Evolutionary conservation across 2,113 vertebrate species (phyloP), one percentile per base, ranked within the genome.

Genomic region (Maccullochella peelii): DNA sequence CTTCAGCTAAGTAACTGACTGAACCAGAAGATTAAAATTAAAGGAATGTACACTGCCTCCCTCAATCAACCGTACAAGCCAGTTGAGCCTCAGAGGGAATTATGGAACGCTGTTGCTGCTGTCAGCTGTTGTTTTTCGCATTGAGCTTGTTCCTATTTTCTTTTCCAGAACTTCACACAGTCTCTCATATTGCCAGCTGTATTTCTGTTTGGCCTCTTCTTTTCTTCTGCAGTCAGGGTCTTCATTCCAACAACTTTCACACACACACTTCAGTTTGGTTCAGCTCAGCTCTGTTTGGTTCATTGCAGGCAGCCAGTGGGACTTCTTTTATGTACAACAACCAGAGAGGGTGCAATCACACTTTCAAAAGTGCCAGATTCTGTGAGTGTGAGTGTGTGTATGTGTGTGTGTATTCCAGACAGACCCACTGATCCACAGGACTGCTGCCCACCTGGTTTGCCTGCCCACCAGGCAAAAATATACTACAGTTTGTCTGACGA

Each of bases 301-400:
- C 75, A 85, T 87, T 82, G 79, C 88, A 84, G 85, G 81, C 90
- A 87, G 86, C 84, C 81, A 72, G 78, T 86, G 58, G 49, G 82
- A 71, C 77, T 63, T 88, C 44, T 73, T 82, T 73, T 92, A 89
- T 93, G 86, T 93, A 93, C 91, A 93, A 84, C 62, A 4, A 52
- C 88, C 87, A 73, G 70, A 66, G 27, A 67, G 87, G 83, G 76
- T 63, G 84, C 72, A 68, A 65, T 83, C 70, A 59, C 79, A 70
- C 80, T 73, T 50, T 63, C 63, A 63, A 80, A 82, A 79, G 86
- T 88, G 83, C 82, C 67, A 49, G 67, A 58, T 76, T 85, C 30
- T 78, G 62, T 80, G 73, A 40, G 76, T 75, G 66, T 69, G 63
- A 73, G 68, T 78, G 77, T 75, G 66, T 72, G 25, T 83, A 76